Base-by-base conservation (phyloP, 2,888 invertebrate genomes). In the Cephus rjabovi region DNA sequence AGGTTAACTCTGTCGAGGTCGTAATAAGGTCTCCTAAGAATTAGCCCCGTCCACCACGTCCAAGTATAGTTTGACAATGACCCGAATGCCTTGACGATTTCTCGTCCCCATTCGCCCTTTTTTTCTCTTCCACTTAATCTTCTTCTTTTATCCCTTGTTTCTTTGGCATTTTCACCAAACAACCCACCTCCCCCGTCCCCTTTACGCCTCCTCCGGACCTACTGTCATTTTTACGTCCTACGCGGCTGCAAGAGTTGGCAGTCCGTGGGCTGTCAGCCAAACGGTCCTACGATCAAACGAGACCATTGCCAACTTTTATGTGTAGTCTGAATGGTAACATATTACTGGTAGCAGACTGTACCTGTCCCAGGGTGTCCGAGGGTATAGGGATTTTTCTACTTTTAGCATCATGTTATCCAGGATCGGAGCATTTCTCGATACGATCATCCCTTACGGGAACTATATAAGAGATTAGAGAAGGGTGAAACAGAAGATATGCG, bases 31-130 rank as follows among this genome's bases (percentile, higher is more conserved):
- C 82, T 85, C 82, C 79, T 78, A 77, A 76, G 79, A 76, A 76
- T 75, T 78, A 78, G 76, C 77, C 78, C 71, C 71, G 71, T 34
- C 33, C 33, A 71, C 33, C 71, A 34, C 71, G 71, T 71, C 71
- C 33, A 23, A 56, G 86, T 89, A 90, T 89, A 90, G 89, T 85
- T 84, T 86, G 90, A 91, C 90, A 91, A 90, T 91, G 90, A 91
- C 89, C 90, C 86, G 89, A 86, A 89, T 90, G 88, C 85, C 83
- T 84, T 84, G 82, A 82, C 82, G 83, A 83, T 35, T 69, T 75
- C 69, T 15, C 33, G 76, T 35, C 9, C 71, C 74, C n/a, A 33
- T 73, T 56, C 23, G 33, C 71, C 71, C 23, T 33, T 71, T 34
- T 70, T 71, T 71, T 34, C 12, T 71, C 23, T 30, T 71, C 71